Evolutionary conservation across 2,888 invertebrate species (phyloP).

Genomic region (Calameuta idolon): DNA sequence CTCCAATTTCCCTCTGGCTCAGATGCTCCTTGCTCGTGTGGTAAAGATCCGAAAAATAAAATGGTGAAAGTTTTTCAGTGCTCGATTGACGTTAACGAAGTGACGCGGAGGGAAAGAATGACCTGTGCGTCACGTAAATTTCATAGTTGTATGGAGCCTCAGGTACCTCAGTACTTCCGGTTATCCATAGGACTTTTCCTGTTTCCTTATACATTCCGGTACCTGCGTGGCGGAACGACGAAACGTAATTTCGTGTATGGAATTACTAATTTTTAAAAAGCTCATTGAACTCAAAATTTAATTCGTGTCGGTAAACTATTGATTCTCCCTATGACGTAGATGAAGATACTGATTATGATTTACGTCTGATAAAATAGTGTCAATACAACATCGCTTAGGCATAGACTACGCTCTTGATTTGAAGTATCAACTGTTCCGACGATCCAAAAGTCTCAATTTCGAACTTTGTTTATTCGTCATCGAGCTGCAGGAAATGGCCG

Average conservation of each 20-base stretch:
- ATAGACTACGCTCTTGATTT: background rate
- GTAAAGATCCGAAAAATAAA: background rate
- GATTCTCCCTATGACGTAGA: background rate
- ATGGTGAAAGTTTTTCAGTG: background rate
- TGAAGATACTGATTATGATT: background rate
- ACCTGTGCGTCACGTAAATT: background rate
- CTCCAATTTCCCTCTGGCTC: background rate
- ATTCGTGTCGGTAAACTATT: background rate
- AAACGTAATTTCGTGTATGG: background rate
- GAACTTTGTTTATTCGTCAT: background rate
- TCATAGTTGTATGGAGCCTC: constrained; percentile 1
- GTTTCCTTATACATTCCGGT: background rate
- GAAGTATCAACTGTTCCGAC: background rate
- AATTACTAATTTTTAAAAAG: background rate
- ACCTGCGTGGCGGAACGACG: background rate
- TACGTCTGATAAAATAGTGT: background rate
- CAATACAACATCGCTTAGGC: background rate
- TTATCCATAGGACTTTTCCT: background rate
- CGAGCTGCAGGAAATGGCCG: background rate
- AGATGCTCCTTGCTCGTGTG: background rate
- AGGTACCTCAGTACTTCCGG: background rate
- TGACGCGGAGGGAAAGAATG: background rate
- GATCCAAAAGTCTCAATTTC: background rate
- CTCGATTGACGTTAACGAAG: background rate
- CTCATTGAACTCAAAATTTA: background rate